A percentile compares a stretch with the other conserved stretches of the same genome.
Evolutionary conservation across 2,113 vertebrate species (phyloP).

Genomic region (Procavia capensis): DNA sequence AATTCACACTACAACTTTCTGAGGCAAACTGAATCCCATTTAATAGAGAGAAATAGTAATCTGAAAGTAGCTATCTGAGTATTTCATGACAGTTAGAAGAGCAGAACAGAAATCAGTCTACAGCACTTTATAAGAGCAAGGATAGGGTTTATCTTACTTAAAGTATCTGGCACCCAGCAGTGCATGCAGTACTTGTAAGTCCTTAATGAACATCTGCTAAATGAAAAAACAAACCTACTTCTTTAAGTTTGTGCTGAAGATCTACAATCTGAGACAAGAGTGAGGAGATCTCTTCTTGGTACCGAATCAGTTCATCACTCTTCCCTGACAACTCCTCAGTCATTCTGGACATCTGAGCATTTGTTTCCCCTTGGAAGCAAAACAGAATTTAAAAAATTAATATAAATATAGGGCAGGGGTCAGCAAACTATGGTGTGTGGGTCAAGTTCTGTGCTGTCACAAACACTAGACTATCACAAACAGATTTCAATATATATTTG

Average conservation of each 20-base stretch:
- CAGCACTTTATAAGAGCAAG: background rate
- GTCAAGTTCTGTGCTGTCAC: background rate
- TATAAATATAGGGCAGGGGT: background rate
- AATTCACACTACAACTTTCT: conserved; percentile 27
- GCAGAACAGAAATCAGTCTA: background rate
- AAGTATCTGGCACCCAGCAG: background rate
- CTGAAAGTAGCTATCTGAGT: conserved; percentile 5
- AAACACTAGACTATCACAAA: background rate
- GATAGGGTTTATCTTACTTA: background rate
- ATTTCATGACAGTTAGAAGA: background rate
- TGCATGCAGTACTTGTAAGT: background rate
- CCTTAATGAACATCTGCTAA: background rate
- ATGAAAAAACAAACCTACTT: conserved; percentile 82
- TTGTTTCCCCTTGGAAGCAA: conserved; percentile 93
- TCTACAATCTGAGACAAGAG: conserved; percentile 97
- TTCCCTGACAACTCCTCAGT: conserved; percentile 94
- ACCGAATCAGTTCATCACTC: conserved; percentile 93
- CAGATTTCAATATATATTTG: conserved; percentile 7
- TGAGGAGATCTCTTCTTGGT: conserved; percentile 97
- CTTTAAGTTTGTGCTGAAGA: conserved; percentile 95
- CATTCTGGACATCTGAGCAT: conserved; percentile 94
- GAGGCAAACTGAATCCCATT: conserved; percentile 13
- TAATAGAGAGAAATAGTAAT: background rate
- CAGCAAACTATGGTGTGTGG: background rate
- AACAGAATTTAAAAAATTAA: background rate